Conservation (phyloP, 2,797 vertebrate species). For the Petrocephalus sullivani region DNA sequence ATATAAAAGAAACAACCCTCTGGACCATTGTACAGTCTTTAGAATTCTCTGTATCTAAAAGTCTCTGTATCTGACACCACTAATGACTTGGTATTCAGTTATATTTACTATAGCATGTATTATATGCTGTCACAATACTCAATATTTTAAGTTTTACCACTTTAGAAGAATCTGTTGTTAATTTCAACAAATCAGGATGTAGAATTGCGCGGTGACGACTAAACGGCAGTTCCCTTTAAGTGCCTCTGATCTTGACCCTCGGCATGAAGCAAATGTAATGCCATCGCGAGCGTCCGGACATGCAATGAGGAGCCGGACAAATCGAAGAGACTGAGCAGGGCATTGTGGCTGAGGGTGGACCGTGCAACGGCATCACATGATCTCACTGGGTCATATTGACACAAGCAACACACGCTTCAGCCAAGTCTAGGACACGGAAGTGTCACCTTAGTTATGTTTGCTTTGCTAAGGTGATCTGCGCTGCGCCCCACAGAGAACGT, state of each 20-base stretch:
- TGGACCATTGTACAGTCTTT: neutral
- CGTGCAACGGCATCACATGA: slow-evolving; percentile 21
- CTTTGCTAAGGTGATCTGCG: slow-evolving; percentile 39
- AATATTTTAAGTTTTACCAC: neutral
- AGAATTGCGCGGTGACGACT: neutral
- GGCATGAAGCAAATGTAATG: neutral
- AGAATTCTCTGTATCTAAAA: neutral
- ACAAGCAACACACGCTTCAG: slow-evolving; percentile 27
- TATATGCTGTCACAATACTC: neutral
- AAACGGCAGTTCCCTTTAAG: neutral
- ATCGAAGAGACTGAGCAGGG: neutral
- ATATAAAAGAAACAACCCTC: neutral
- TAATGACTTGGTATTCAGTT: neutral
- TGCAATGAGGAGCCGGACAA: neutral
- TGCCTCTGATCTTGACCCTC: neutral
- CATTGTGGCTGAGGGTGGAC: neutral
- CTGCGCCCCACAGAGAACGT: neutral
- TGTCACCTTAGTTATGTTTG: slow-evolving; percentile 42
- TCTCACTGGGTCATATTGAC: slow-evolving; percentile 24
- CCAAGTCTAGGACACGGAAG: slow-evolving; percentile 18
- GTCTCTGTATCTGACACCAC: neutral
- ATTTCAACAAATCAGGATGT: neutral
- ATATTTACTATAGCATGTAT: neutral
- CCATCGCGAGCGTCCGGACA: neutral
- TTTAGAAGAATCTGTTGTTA: neutral